Evolutionary conservation across 2,797 vertebrate species (phyloP).

Genomic region (Sylvilagus floridanus): DNA sequence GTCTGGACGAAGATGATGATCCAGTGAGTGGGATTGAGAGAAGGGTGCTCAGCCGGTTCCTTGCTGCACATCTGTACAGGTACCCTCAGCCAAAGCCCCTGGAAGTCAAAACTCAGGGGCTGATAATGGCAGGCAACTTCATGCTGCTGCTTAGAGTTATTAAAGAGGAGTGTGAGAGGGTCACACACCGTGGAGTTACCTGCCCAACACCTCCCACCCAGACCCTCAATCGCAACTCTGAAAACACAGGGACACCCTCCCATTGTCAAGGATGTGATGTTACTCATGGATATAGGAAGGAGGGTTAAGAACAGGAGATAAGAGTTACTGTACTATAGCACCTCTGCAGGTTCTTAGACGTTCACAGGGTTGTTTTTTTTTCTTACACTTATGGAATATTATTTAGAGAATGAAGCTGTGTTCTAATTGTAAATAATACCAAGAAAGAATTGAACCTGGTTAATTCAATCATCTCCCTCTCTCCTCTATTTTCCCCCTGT

Average conservation of each 20-base stretch:
- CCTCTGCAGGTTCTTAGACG: background rate
- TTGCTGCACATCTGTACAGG: background rate
- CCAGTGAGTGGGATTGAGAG: background rate
- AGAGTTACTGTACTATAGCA: background rate
- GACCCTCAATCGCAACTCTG: background rate
- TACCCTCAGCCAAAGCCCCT: background rate
- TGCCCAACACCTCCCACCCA: background rate
- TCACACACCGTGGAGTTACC: background rate
- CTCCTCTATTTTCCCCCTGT: background rate
- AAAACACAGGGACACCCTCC: background rate
- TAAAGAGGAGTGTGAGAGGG: background rate
- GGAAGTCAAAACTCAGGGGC: background rate
- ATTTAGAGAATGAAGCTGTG: background rate
- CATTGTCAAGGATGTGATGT: background rate
- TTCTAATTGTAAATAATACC: slow-evolving; percentile 10
- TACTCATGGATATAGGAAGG: background rate
- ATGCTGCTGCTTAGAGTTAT: background rate
- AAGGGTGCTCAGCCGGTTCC: background rate
- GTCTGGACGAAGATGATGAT: background rate
- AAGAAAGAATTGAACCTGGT: background rate
- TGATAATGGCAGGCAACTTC: background rate
- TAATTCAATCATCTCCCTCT: background rate
- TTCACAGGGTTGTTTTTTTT: background rate
- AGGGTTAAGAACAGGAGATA: background rate
- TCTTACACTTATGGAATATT: background rate